Percentiles rank a stretch among this genome's conserved stretches.
phyloP scores from a whole-genome alignment of 2,797 vertebrate genomes.

The Chaunax sp. region DNA sequence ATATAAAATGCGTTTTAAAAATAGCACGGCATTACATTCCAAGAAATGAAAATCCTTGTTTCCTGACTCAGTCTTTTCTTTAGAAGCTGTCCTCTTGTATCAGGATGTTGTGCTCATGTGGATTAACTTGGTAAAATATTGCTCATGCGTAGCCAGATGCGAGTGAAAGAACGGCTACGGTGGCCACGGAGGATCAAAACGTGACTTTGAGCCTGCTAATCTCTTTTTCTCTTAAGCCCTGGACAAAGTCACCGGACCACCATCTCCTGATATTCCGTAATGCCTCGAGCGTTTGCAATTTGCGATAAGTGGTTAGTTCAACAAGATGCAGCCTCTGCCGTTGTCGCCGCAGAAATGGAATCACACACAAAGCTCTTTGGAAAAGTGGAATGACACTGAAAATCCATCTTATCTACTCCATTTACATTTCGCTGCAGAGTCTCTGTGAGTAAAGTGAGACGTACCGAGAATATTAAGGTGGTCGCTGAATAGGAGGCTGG shows the following conservation, averaged over 20 bases:
- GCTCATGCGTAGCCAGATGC: slow-evolving; percentile 20
- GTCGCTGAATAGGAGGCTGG: slow-evolving; percentile 50
- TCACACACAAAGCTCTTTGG: slow-evolving; percentile 69
- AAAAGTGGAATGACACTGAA: slow-evolving; percentile 74
- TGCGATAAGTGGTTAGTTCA: slow-evolving; percentile 69
- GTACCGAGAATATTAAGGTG: slow-evolving; percentile 72
- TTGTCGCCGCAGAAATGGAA: slow-evolving; percentile 58
- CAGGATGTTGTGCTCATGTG: slow-evolving; percentile 5
- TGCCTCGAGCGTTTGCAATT: slow-evolving; percentile 59
- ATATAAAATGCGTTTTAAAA: slow-evolving; percentile 13
- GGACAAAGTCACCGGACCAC: slow-evolving; percentile 66
- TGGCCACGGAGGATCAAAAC: slow-evolving; percentile 37
- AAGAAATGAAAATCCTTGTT: slow-evolving; percentile 25
- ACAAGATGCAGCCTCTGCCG: slow-evolving; percentile 55
- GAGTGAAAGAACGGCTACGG: slow-evolving; percentile 14
- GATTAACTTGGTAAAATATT: slow-evolving; percentile 44
- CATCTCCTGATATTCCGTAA: slow-evolving; percentile 59
- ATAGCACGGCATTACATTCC: slow-evolving; percentile 20
- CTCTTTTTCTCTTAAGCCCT: slow-evolving; percentile 39
- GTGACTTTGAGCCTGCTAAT: slow-evolving; percentile 60
- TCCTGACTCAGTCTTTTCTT: slow-evolving; percentile 15
- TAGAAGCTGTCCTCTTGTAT: slow-evolving; percentile 10
- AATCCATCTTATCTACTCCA: slow-evolving; percentile 74
- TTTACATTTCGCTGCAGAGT: slow-evolving; percentile 77
- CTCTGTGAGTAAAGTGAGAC: slow-evolving; percentile 62